phyloP scores from a whole-genome alignment of 2,888 invertebrate species.

The Trachelus stipa region DNA sequence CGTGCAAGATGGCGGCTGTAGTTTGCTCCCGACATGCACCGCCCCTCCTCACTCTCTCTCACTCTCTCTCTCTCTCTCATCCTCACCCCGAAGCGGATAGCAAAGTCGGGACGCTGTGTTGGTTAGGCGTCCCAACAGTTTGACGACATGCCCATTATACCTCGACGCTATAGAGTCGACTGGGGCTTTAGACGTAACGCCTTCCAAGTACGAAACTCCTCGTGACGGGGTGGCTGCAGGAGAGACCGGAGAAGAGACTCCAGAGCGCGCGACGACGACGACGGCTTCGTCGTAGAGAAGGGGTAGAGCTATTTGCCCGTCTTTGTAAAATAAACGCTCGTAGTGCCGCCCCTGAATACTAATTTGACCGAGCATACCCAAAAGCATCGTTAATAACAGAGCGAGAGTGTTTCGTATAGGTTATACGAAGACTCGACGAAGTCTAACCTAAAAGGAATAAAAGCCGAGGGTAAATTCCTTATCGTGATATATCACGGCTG shows the following conservation, averaged over 20 bases:
- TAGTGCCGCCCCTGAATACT: conserved; percentile 54
- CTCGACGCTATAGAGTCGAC: conserved; percentile 11
- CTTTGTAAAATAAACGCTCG: conserved; percentile 60
- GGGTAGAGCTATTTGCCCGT: conserved; percentile 52
- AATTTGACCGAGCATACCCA: conserved; percentile 34
- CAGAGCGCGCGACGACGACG: neutral
- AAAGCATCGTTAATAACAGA: neutral
- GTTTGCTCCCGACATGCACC: conserved; percentile 60
- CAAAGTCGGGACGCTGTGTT: conserved; percentile 46
- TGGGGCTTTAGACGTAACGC: conserved; percentile 15
- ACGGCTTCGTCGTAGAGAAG: neutral
- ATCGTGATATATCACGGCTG: neutral
- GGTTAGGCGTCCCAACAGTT: conserved; percentile 61
- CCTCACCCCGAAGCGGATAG: conserved; percentile 35
- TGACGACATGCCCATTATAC: conserved; percentile 62
- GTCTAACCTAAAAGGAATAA: neutral
- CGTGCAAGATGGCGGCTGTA: conserved; percentile 66
- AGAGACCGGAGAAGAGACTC: conserved; percentile 2
- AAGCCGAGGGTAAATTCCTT: neutral
- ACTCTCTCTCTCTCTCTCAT: conserved; percentile 28
- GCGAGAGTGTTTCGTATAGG: neutral
- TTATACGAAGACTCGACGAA: neutral
- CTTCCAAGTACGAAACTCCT: conserved; percentile 28
- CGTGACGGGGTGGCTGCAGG: conserved; percentile 26
- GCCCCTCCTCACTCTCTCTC: conserved; percentile 39